Base-by-base conservation (phyloP, 2,113 vertebrate species). In the Misgurnus mizolepis region DNA sequence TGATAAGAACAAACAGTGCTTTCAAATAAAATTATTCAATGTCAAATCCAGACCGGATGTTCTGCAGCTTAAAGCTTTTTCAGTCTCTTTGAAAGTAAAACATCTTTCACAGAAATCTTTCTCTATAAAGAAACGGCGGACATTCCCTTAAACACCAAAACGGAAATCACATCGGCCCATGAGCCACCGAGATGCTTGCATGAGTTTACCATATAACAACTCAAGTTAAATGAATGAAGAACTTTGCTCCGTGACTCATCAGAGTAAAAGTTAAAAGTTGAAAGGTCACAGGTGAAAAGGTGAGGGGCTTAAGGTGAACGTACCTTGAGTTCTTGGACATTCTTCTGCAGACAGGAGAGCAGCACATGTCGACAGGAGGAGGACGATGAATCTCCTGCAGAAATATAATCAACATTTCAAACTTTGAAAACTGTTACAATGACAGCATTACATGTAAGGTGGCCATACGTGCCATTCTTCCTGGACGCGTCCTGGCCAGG, bases 291-390 rank as follows among this genome's bases (percentile, higher is more conserved):
- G 76, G 76, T 69, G 53, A 67, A 60, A 11, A 67, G 50, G 76
- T 45, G 22, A 10, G 34, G n/a, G 18, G 41, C 2, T 50, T 61
- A 49, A 58, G 34, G 34, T 67, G 15, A 12, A 56, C 84, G 89
- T 89, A 94, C 93, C 91, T 93, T 90, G 91, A 86, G 86, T 79
- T 78, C 76, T 68, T 86, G 93, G 91, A 86, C 90, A 92, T 84
- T 90, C 92, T 90, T 94, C 91, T 89, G 91, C 92, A 91, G 91
- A 87, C 87, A 92, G 88, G 83, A 91, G 91, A 88, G 91, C 90
- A 88, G 92, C 84, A 88, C 96, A 99, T 96, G 94, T 87, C 92
- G 95, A 90, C 90, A 96, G 89, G 88, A 95, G 93, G 88, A 95
- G 89, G 86, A 95, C 89, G 87, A 96, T 82, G 86, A 90, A 89